phyloP scores from a whole-genome alignment of 2,888 invertebrate species.

The Iphiclides podalirius region DNA sequence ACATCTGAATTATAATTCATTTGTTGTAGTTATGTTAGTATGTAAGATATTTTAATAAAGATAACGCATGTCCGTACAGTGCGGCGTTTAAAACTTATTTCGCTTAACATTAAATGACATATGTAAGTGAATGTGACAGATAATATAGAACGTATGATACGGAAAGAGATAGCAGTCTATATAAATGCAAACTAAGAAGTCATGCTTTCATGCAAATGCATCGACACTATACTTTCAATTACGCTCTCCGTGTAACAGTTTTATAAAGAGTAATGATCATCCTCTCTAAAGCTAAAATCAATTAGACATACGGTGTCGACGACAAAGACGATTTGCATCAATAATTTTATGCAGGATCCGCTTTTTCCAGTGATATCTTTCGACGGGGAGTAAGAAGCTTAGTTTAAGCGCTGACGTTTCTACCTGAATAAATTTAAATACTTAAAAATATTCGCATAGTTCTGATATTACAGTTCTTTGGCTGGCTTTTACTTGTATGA shows the following conservation, averaged over 20 bases:
- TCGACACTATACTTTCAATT: neutral
- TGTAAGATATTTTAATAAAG: too few species aligned
- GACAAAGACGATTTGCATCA: slow-evolving; percentile 22
- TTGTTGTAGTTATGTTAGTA: too few species aligned
- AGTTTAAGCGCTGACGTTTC: slow-evolving; percentile 28
- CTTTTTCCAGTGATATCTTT: slow-evolving; percentile 17
- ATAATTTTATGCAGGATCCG: slow-evolving; percentile 22
- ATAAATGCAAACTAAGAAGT: too few species aligned
- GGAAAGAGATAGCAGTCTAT: too few species aligned
- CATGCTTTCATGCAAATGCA: too few species aligned
- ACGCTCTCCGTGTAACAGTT: neutral
- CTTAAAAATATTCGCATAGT: slow-evolving; percentile 22
- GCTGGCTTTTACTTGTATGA: neutral
- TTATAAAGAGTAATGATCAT: neutral
- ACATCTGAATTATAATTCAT: too few species aligned
- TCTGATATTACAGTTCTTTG: neutral
- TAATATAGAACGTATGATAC: too few species aligned
- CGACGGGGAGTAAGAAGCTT: slow-evolving; percentile 24
- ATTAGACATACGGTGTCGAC: slow-evolving; percentile 29
- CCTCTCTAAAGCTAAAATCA: slow-evolving; percentile 29
- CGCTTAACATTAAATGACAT: too few species aligned
- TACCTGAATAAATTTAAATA: slow-evolving; percentile 36
- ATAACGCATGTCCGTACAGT: too few species aligned
- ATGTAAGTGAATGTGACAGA: too few species aligned
- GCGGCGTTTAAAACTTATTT: too few species aligned